These are phyloP conservation scores for Metopolophium dirhodum DNA, from an alignment of 1,140 invertebrate genomes.

Conservation along the genomic window DNA sequence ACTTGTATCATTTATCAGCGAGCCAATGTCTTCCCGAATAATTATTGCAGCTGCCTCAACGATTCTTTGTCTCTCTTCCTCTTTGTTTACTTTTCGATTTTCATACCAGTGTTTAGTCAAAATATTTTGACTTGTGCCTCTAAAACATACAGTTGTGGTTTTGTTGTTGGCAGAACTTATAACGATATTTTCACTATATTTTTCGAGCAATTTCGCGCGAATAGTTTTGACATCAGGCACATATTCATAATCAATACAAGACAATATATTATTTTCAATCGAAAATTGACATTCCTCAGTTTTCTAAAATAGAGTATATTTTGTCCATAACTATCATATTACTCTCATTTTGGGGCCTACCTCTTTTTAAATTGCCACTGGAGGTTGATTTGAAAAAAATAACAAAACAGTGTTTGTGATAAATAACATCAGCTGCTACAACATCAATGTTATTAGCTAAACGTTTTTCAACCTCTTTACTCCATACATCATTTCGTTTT, in stretches of 20 bases:
- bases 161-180: background rate
- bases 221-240: background rate
- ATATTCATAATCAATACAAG: background rate
- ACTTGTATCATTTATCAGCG: no score
- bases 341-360: background rate
- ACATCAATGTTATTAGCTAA: background rate
- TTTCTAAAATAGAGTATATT: background rate
- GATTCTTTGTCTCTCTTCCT: background rate
- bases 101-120: background rate
- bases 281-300: slow-evolving; percentile 20
- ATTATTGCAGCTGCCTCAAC: no score
- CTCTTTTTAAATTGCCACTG: background rate
- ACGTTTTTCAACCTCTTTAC: background rate
- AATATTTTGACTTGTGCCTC: background rate
- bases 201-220: background rate
- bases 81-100: slow-evolving; percentile 11
- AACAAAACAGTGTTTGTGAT: background rate
- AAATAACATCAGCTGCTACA: background rate
- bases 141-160: background rate
- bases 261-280: background rate
- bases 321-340: background rate
- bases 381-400: background rate
- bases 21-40: no score
- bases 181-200: background rate
- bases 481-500: background rate